Base-by-base conservation (phyloP, 2,888 invertebrate species). In the Macroteleia sp. region DNA sequence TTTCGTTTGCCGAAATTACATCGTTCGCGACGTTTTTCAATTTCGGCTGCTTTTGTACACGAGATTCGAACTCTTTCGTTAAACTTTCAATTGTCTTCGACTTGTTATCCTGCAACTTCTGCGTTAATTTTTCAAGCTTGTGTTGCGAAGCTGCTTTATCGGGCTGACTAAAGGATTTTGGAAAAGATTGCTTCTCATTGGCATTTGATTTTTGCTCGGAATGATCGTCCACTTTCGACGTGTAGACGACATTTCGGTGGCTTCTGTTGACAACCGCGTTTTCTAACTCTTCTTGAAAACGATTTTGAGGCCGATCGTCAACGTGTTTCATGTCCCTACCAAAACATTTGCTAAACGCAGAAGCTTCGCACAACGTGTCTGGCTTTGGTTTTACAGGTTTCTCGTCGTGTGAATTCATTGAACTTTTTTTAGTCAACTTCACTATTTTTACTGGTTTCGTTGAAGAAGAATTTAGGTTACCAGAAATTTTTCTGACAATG, bases 261-360 rank as follows among this genome's bases (percentile, higher is more conserved):
- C 74, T 34, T 50, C 82, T 64, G 36, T 81, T 80, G 2, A 77
- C 77, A 0, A 83, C 17, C 1, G 81, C 82, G 41, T 77, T 84
- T 52, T 85, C 85, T 34, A 87, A 71, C 59, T 87, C 87, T 17
- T 86, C 82, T 50, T 86, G 83, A 44, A 87, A 87, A 5, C 85
- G 86, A 79, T 87, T 86, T n/a, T 85, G 82, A 12, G 82, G 44
- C 17, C 59, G 81, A 48, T 77, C 77, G 20, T 79, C 76, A 42
- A 77, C 46, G 77, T 82, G 81, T 25, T 81, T 82, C 64, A 61
- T 67, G 39, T 81, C 83, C 12, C 79, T 71, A 1, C 83, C 83
- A 14, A 83, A 83, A 44, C 83, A 83, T 67, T 82, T 83, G 17
- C 75, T 78, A 57, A 83, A 83, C 0, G 83, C 56, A 0, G 82